Conservation (phyloP, 2,888 invertebrate species). For the Alloscopus bannaensis region DNA sequence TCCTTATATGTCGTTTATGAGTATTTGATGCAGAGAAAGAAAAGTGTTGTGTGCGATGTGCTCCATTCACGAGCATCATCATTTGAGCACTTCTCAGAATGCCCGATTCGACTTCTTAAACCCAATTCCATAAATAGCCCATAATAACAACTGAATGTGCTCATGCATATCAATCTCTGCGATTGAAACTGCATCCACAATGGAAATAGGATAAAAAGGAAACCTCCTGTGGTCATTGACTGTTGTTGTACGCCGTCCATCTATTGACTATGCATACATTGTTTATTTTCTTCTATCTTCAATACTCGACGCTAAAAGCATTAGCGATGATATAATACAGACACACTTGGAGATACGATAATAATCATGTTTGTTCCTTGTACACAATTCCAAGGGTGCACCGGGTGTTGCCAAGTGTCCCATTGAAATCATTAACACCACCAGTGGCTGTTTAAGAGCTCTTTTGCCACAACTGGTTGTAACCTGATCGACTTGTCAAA, state of each 20-base stretch:
- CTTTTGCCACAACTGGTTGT: constrained; percentile 50
- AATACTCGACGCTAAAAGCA: too few species aligned
- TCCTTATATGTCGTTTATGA: constrained; percentile 22
- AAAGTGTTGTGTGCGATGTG: constrained; percentile 23
- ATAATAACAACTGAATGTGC: too few species aligned
- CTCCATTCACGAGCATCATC: too few species aligned
- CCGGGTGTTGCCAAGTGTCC: constrained; percentile 58
- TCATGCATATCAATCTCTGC: too few species aligned
- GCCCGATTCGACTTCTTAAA: constrained; percentile 29
- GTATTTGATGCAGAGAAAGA: too few species aligned
- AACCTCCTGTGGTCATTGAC: too few species aligned
- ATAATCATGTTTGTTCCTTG: constrained; percentile 23
- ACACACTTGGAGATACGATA: too few species aligned
- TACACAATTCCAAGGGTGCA: constrained; percentile 50
- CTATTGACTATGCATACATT: too few species aligned
- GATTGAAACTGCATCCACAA: too few species aligned
- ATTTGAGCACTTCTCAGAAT: constrained; percentile 7
- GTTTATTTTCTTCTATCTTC: too few species aligned
- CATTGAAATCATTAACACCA: constrained; percentile 48
- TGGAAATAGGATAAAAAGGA: too few species aligned
- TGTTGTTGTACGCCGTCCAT: too few species aligned
- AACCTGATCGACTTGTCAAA: constrained; percentile 39
- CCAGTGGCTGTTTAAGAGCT: not conserved
- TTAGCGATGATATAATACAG: not conserved
- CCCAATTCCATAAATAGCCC: constrained; percentile 44